Percentiles rank a stretch among this genome's conserved stretches.
Conservation (phyloP, 1,140 invertebrate genomes). For the Pseudomyrmex flavicornis region DNA sequence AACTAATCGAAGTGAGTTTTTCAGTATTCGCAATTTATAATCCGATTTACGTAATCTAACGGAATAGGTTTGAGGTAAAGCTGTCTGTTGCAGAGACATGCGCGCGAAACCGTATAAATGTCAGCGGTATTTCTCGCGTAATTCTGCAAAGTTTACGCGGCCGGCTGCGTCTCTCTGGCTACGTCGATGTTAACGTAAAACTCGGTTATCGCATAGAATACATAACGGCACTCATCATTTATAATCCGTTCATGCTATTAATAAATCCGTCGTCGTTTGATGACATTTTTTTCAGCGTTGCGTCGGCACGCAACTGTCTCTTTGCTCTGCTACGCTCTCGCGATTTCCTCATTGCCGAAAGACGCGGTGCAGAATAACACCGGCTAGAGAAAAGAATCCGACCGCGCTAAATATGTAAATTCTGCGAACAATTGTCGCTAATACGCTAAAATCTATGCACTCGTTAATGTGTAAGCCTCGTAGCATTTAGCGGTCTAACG, state of each 20-base stretch:
- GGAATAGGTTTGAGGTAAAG: conserved; percentile 2
- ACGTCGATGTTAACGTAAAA: conserved; percentile 20
- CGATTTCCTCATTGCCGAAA: not conserved
- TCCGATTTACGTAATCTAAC: conserved; percentile 25
- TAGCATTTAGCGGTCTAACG: conserved; percentile 24
- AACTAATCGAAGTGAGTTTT: not conserved
- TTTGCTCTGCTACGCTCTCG: not conserved
- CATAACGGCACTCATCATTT: conserved; percentile 46
- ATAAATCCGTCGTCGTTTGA: conserved; percentile 44
- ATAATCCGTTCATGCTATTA: conserved; percentile 60
- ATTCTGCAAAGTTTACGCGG: not conserved
- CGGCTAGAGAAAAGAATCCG: conserved; percentile 1
- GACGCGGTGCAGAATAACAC: not conserved
- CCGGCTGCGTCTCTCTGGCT: too few relatives aligned
- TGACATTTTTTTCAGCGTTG: conserved; percentile 9
- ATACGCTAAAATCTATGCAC: conserved; percentile 46
- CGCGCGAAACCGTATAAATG: conserved; percentile 14
- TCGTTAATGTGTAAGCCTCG: conserved; percentile 23
- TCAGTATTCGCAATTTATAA: not conserved
- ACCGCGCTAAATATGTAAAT: conserved; percentile 39
- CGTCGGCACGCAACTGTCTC: not conserved
- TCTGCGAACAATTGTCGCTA: conserved; percentile 55
- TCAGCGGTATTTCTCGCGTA: not conserved
- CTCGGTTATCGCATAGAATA: conserved; percentile 49
- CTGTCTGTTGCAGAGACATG: not conserved